Percentiles rank a stretch among this genome's conserved stretches.
These are phyloP conservation scores for Bostrychus sinensis DNA, from an alignment of 2,113 vertebrate species.

Conservation along the genomic window DNA sequence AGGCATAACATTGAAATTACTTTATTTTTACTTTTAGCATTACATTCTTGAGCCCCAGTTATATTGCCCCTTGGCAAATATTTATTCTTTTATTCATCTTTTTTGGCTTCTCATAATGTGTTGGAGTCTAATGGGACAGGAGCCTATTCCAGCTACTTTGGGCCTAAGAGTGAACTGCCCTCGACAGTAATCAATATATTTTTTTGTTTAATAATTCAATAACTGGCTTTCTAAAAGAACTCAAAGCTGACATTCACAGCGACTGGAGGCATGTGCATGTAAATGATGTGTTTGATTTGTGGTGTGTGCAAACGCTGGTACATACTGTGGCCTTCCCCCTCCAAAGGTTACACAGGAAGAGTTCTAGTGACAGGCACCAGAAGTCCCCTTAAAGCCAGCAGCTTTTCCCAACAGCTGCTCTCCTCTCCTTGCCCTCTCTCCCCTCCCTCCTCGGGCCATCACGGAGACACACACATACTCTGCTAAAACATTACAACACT, in stretches of 20 bases:
- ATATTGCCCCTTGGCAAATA: too few species aligned
- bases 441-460: conserved; percentile 6
- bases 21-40: too few species aligned
- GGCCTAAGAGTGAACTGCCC: too few species aligned
- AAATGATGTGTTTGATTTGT: conserved; percentile 7
- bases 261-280: conserved; percentile 28
- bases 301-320: conserved; percentile 15
- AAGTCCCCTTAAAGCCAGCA: conserved; percentile 69
- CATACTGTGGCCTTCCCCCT: conserved; percentile 25
- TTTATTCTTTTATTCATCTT: too few species aligned
- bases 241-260: conserved; percentile 28
- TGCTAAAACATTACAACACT: not conserved
- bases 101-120: too few species aligned
- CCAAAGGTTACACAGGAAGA: conserved; percentile 64
- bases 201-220: not conserved
- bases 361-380: conserved; percentile 69
- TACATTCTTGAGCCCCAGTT: too few species aligned
- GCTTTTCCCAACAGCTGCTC: conserved; percentile 71
- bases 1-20: too few species aligned
- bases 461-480: not conserved
- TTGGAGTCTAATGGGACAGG: too few species aligned
- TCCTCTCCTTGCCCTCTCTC: conserved; percentile 49
- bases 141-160: not conserved
- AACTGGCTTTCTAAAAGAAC: conserved; percentile 12
- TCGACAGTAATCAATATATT: too few species aligned